A percentile compares a stretch with the other conserved stretches of the same genome.
Conservation (phyloP, 2,888 invertebrate genomes). For the Drosophila subquinaria region DNA sequence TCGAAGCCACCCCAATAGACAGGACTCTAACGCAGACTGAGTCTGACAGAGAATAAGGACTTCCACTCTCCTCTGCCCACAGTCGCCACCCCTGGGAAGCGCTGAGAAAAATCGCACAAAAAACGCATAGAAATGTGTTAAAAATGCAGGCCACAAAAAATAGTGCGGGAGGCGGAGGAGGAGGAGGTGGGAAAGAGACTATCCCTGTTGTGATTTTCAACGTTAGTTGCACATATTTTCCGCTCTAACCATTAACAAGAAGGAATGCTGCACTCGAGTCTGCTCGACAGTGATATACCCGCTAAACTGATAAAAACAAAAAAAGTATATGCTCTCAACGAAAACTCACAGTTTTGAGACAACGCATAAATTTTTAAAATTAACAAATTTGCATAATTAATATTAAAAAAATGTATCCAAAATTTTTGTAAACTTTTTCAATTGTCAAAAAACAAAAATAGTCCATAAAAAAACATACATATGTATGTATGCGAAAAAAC, state of each 20-base stretch:
- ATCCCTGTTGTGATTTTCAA: conserved; percentile 51
- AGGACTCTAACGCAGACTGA: conserved; percentile 1
- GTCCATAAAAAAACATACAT: no score
- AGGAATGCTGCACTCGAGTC: not conserved
- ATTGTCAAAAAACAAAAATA: no score
- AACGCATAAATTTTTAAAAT: no score
- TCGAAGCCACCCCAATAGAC: conserved; percentile 18
- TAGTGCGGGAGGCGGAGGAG: not conserved
- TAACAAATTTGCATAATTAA: no score
- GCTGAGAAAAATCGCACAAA: conserved; percentile 3
- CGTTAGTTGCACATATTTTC: conserved; percentile 27
- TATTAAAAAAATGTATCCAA: no score
- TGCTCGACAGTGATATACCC: not conserved
- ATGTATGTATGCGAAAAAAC: no score
- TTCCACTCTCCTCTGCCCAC: not conserved
- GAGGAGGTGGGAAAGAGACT: not conserved
- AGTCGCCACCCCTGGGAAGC: conserved; percentile 65
- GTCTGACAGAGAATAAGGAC: not conserved
- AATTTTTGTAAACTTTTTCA: no score
- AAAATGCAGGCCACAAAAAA: conserved; percentile 59
- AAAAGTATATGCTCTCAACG: no score
- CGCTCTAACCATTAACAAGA: not conserved
- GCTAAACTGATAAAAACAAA: no score
- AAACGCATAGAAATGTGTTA: conserved; percentile 61
- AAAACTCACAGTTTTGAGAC: no score